These are phyloP conservation scores for Apeira syringaria DNA, from an alignment of 2,888 invertebrate species.

Conservation along the genomic window DNA sequence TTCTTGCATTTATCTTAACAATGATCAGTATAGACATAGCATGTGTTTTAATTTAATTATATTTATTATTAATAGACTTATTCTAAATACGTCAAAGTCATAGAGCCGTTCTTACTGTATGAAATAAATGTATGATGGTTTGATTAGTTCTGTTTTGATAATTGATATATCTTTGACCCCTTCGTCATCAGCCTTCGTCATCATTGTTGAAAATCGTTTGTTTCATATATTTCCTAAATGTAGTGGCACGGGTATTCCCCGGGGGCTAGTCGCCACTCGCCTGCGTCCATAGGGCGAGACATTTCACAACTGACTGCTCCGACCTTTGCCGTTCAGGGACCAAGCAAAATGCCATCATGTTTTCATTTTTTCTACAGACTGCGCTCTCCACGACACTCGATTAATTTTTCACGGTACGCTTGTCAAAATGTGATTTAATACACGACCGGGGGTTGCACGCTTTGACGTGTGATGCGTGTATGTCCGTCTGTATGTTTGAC, in stretches of 20 bases:
- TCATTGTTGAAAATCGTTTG: slow-evolving; percentile 1
- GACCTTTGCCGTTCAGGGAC: slow-evolving; percentile 77
- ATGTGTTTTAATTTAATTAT: too few species aligned
- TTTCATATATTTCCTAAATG: slow-evolving; percentile 5
- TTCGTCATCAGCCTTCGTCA: slow-evolving; percentile 8
- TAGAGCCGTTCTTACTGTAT: too few species aligned
- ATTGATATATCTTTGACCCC: background rate
- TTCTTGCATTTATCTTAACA: too few species aligned
- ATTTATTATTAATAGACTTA: too few species aligned
- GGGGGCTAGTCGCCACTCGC: slow-evolving; percentile 47
- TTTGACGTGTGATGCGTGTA: slow-evolving; percentile 74
- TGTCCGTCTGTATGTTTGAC: slow-evolving; percentile 39
- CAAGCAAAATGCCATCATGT: slow-evolving; percentile 76
- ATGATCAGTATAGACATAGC: too few species aligned
- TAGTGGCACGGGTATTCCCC: slow-evolving; percentile 44
- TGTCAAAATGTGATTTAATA: slow-evolving; percentile 83
- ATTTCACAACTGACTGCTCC: slow-evolving; percentile 77
- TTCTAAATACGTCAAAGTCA: too few species aligned
- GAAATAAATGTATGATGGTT: too few species aligned
- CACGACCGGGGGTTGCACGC: slow-evolving; percentile 43
- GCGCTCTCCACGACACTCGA: slow-evolving; percentile 77
- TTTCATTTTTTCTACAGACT: slow-evolving; percentile 66
- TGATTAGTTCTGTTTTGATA: too few species aligned
- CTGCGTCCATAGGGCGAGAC: slow-evolving; percentile 56
- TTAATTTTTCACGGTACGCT: slow-evolving; percentile 83